Percentiles rank a stretch among this genome's conserved stretches.
These are phyloP conservation scores for Apoda limacodes DNA, from an alignment of 2,888 invertebrate genomes.

Conservation along the genomic window DNA sequence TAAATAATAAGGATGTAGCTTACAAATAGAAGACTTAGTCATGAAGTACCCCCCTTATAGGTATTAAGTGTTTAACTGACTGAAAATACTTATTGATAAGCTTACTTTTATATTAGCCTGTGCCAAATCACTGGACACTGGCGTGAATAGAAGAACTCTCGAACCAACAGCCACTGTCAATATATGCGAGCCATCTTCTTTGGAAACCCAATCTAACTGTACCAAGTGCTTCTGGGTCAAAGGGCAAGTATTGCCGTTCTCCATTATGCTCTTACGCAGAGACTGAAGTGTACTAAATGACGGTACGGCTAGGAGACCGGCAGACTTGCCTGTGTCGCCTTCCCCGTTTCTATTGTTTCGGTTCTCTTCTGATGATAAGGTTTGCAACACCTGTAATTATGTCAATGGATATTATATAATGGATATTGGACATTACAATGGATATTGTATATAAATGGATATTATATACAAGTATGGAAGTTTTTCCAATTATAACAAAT, in stretches of 20 bases:
- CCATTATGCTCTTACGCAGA: constrained; percentile 86
- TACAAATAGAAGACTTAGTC: background rate
- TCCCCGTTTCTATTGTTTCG: constrained; percentile 69
- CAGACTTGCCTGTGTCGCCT: constrained; percentile 63
- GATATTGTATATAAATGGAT: too few relatives aligned
- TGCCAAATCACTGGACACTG: constrained; percentile 93
- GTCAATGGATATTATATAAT: constrained; percentile 1
- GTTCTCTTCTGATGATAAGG: constrained; percentile 82
- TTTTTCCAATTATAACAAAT: too few relatives aligned
- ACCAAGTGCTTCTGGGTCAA: constrained; percentile 93
- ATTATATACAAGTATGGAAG: too few relatives aligned
- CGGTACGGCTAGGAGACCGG: constrained; percentile 84
- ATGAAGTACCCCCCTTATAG: background rate
- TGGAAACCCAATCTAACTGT: constrained; percentile 98
- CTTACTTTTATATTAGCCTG: constrained; percentile 88
- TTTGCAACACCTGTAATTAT: constrained; percentile 73
- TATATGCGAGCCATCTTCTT: constrained; percentile 98
- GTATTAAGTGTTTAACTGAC: too few relatives aligned
- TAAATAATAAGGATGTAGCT: too few relatives aligned
- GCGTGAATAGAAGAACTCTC: constrained; percentile 91
- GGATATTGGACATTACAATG: too few relatives aligned
- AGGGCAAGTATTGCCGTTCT: constrained; percentile 92
- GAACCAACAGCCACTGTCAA: constrained; percentile 96
- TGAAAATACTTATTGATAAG: background rate
- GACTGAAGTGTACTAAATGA: constrained; percentile 92